These are phyloP conservation scores for Dryobates pubescens DNA, from an alignment of 2,797 vertebrate species.

Conservation along the genomic window DNA sequence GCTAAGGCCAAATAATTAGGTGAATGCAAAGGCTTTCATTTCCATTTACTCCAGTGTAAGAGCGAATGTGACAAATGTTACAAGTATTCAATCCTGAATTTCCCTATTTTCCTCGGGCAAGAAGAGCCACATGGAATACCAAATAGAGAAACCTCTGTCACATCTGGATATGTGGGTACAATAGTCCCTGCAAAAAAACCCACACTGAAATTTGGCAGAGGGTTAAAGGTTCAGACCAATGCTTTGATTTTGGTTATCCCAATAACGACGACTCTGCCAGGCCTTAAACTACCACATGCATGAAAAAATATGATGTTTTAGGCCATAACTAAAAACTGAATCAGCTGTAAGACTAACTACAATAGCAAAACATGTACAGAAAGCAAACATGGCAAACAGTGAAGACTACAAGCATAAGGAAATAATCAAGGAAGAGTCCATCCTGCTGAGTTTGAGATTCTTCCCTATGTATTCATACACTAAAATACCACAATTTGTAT, in stretches of 20 bases:
- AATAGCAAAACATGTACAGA: neutral
- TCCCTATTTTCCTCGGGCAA: neutral
- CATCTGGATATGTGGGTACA: neutral
- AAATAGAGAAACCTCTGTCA: neutral
- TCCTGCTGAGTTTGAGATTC: neutral
- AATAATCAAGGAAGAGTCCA: neutral
- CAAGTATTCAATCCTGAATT: neutral
- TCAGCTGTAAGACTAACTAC: neutral
- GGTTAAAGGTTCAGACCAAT: neutral
- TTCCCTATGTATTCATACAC: neutral
- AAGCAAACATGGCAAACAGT: neutral
- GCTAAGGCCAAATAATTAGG: neutral
- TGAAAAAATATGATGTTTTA: neutral
- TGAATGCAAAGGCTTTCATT: neutral
- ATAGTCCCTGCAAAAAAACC: rapidly evolving
- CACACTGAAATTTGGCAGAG: neutral
- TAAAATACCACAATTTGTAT: neutral
- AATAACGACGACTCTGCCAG: neutral
- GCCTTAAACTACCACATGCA: neutral
- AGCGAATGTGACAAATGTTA: neutral
- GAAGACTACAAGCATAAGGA: neutral
- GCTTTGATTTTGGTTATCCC: neutral
- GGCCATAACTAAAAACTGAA: neutral
- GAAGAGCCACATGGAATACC: neutral
- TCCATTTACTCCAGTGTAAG: neutral